A percentile compares a stretch with the other conserved stretches of the same genome.
phyloP scores from a whole-genome alignment of 1,140 invertebrate genomes.

The Zaprionus africanus region DNA sequence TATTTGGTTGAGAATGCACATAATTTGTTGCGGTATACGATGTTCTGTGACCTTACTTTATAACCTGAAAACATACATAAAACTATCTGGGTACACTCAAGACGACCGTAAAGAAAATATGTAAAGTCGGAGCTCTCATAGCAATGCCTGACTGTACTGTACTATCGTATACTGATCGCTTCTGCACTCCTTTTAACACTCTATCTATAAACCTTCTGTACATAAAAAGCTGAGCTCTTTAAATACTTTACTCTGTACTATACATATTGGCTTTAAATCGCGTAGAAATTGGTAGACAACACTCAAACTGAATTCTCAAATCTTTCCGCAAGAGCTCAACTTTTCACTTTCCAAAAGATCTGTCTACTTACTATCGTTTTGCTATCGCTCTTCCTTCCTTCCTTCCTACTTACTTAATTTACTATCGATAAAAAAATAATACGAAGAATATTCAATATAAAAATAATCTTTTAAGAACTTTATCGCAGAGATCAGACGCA shows the following conservation, averaged over 20 bases:
- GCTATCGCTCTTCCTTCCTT: conserved; percentile 48
- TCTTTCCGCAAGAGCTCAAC: conserved; percentile 62
- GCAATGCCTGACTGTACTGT: neutral
- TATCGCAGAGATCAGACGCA: conserved; percentile 38
- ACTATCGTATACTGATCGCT: conserved; percentile 1
- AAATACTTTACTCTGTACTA: conserved; percentile 6
- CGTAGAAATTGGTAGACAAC: conserved; percentile 26
- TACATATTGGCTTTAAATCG: conserved; percentile 51
- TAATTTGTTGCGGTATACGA: neutral
- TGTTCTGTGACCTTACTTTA: neutral
- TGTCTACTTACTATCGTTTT: conserved; percentile 26
- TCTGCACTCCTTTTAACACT: conserved; percentile 54
- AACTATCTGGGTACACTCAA: neutral
- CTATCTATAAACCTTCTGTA: conserved; percentile 51
- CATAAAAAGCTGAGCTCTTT: conserved; percentile 67
- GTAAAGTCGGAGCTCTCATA: neutral
- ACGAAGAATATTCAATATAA: conserved; percentile 19
- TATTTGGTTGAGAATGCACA: neutral
- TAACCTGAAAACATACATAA: neutral
- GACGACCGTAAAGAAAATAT: neutral
- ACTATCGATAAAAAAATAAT: conserved; percentile 6
- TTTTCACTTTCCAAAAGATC: conserved; percentile 50
- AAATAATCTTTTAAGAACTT: conserved; percentile 18
- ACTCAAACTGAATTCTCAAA: conserved; percentile 25
- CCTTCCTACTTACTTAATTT: neutral